phyloP scores from a whole-genome alignment of 35 echinoderm and acorn worm genomes.

The Anneissia japonica region DNA sequence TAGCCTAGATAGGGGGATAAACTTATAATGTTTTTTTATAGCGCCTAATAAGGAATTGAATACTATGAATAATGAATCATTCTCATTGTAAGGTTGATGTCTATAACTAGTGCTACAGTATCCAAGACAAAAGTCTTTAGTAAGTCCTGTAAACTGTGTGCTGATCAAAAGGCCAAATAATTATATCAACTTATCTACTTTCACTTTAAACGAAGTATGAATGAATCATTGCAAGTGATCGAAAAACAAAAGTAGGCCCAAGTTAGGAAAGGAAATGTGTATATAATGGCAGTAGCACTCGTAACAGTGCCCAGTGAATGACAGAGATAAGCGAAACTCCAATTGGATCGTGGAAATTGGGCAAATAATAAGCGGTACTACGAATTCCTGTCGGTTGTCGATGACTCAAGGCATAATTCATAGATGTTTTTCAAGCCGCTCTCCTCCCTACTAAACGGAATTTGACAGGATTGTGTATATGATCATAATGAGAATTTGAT shows the following conservation, averaged over 20 bases:
- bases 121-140: no score
- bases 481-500: not conserved
- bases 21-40: no score
- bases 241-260: slow-evolving; percentile 1
- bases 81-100: no score
- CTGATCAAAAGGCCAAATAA: not conserved
- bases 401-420: not conserved
- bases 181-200: not conserved
- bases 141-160: not conserved
- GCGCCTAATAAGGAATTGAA: no score
- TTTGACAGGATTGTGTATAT: not conserved
- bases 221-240: not conserved
- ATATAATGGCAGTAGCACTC: not conserved
- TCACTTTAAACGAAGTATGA: not conserved
- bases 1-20: no score
- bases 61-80: no score
- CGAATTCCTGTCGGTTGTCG: not conserved
- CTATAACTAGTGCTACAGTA: no score
- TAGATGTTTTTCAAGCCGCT: not conserved
- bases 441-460: not conserved
- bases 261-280: not conserved
- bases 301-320: not conserved
- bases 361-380: not conserved
- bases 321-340: not conserved
- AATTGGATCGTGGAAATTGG: not conserved